Base-by-base conservation (phyloP, 64 coral and sea anemone genomes). In the Montipora foliosa region DNA sequence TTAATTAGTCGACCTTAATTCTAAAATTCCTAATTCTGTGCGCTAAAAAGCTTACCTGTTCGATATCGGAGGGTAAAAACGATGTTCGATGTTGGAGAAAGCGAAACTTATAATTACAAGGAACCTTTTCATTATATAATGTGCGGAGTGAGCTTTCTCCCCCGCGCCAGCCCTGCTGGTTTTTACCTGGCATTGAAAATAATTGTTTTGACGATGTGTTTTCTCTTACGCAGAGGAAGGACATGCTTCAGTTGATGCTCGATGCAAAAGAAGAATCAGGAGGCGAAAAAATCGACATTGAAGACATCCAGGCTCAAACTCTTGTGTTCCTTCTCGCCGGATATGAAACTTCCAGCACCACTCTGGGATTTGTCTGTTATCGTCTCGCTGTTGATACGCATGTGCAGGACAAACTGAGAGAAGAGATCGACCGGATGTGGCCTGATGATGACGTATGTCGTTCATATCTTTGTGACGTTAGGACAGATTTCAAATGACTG, bases 291-390 rank as follows among this genome's bases (percentile, higher is more conserved):
- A 75, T 93, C 47, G 76, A 76, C 22, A 77, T 87, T 48, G 60
- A 87, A 20, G 91, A 93, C 61, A 77, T 78, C 19, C 53, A 78
- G 15, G 91, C 91, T 12, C 91, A 93, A 53, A 29, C 52, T 58
- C 83, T 95, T 46, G 25, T 67, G 13, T 95, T 95, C 81, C 73
- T 95, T 44, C 82, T 95, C 15, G 89, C 89, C 61, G 93, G 93
- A 66, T 90, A 77, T 50, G 77, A 95, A 25, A 90, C 69, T 19
- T 83, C 93, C 11, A 90, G 87, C 53, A 90, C 45, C 4, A 75
- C 87, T 60, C 79, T 95, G 17, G 80, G 68, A 7, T 76, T 67
- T 75, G 82, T 79, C 8, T 81, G 71, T 19, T 90, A 95, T 72
- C 74, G 77, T 47, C 79, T 95, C 66, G 79, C 93, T 5, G 10